A percentile compares a stretch with the other conserved stretches of the same genome.
phyloP scores from a whole-genome alignment of 2,797 vertebrate genomes.

The Otus scops region DNA sequence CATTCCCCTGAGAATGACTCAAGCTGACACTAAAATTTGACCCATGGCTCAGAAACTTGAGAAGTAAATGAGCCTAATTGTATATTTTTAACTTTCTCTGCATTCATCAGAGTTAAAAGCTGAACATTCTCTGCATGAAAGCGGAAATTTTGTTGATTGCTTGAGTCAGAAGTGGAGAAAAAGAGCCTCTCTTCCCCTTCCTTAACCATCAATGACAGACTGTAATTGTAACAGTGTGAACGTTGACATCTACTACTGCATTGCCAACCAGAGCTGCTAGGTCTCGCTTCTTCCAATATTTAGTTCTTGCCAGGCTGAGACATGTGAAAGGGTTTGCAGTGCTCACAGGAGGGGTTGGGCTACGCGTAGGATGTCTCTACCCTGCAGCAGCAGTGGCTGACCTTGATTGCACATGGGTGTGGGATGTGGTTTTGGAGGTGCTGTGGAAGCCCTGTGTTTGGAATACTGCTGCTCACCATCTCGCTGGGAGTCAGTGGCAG shows the following conservation, averaged over 20 bases:
- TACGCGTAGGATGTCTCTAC: fast-evolving
- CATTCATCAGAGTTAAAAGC: not conserved
- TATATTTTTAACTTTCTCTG: not conserved
- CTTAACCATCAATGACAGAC: not conserved
- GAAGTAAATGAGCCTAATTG: not conserved
- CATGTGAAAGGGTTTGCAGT: not conserved
- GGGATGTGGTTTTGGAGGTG: not conserved
- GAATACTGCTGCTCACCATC: not conserved
- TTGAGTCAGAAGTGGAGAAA: not conserved
- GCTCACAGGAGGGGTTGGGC: not conserved
- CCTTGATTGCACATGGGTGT: fast-evolving
- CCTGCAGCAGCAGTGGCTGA: not conserved
- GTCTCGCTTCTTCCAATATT: not conserved
- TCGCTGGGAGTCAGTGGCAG: not conserved
- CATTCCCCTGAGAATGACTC: not conserved
- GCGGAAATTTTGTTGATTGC: not conserved
- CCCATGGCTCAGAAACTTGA: not conserved
- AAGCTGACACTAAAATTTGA: not conserved
- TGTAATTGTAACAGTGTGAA: not conserved
- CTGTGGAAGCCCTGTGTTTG: not conserved
- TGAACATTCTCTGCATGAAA: not conserved
- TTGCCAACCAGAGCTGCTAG: not conserved
- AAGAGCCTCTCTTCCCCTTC: not conserved
- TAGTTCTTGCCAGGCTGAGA: not conserved
- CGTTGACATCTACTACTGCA: not conserved